phyloP scores from a whole-genome alignment of 2,888 invertebrate genomes.

The Meliscaeva auricollis region DNA sequence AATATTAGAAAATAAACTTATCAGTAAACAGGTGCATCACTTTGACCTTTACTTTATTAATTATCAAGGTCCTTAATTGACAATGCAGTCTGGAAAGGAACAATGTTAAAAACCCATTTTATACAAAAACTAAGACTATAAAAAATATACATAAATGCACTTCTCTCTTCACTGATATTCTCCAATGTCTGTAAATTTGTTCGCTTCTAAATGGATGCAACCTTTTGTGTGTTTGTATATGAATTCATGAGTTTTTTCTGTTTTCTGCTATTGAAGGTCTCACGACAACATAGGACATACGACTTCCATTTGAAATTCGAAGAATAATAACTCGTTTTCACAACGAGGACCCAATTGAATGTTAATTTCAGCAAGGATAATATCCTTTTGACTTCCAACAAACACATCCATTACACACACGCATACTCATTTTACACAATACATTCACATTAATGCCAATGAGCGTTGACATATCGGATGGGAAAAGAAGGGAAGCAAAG shows the following conservation, averaged over 20 bases:
- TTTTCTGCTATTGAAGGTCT: conserved; percentile 47
- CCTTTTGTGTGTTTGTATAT: not conserved
- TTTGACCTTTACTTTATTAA: no score
- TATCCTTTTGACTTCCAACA: conserved; percentile 61
- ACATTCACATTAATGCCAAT: conserved; percentile 52
- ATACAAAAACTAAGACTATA: no score
- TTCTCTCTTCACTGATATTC: not conserved
- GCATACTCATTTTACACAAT: conserved; percentile 36
- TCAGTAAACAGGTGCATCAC: no score
- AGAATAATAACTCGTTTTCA: conserved; percentile 56
- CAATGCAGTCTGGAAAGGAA: no score
- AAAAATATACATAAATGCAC: no score
- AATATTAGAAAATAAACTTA: no score
- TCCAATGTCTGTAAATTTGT: conserved; percentile 15
- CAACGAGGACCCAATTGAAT: conserved; percentile 71
- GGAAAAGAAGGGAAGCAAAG: not conserved
- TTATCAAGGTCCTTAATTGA: no score
- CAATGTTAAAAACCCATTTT: no score
- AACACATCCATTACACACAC: conserved; percentile 53
- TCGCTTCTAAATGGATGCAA: not conserved
- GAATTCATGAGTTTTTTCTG: not conserved
- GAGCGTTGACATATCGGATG: conserved; percentile 54
- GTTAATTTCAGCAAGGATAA: conserved; percentile 65
- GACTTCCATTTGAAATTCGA: conserved; percentile 58
- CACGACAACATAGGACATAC: conserved; percentile 61